Percentiles rank a stretch among this genome's conserved stretches.
phyloP scores from a whole-genome alignment of 1,140 invertebrate species.

The Drosophila bocki region DNA sequence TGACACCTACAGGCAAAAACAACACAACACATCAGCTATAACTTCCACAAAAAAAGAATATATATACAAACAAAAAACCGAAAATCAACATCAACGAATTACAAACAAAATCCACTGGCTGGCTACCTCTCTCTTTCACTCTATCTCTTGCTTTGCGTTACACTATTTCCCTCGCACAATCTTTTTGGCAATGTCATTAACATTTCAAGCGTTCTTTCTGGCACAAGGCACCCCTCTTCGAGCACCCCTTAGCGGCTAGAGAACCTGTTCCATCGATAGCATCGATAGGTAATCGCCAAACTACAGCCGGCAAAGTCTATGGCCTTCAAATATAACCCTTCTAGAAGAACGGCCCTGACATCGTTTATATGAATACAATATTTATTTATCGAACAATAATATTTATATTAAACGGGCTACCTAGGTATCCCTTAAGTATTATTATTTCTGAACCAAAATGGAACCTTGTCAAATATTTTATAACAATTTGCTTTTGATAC shows the following conservation, averaged over 20 bases:
- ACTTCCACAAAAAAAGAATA: slow-evolving; percentile 8
- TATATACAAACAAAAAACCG: slow-evolving; percentile 17
- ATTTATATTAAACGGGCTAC: neutral
- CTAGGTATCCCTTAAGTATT: neutral
- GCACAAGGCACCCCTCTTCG: neutral
- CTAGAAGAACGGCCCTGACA: slow-evolving; percentile 4
- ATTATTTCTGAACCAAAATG: neutral
- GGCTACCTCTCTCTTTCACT: neutral
- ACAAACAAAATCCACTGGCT: slow-evolving; percentile 22
- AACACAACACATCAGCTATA: slow-evolving; percentile 29
- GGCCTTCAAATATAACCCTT: slow-evolving; percentile 11
- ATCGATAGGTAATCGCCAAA: slow-evolving; percentile 7
- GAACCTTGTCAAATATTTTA: no score
- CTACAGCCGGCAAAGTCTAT: slow-evolving; percentile 10
- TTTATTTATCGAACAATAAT: neutral
- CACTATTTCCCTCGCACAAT: slow-evolving; percentile 2
- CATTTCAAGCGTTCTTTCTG: slow-evolving; percentile 42
- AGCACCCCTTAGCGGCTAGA: neutral
- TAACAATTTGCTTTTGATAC: no score
- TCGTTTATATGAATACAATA: neutral
- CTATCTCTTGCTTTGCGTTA: slow-evolving; percentile 13
- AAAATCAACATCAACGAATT: slow-evolving; percentile 49
- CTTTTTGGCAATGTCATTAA: slow-evolving; percentile 45
- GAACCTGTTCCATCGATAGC: slow-evolving; percentile 23
- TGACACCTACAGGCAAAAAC: slow-evolving; percentile 51